phyloP scores from a whole-genome alignment of 2,797 vertebrate genomes.

The Semaprochilodus insignis region DNA sequence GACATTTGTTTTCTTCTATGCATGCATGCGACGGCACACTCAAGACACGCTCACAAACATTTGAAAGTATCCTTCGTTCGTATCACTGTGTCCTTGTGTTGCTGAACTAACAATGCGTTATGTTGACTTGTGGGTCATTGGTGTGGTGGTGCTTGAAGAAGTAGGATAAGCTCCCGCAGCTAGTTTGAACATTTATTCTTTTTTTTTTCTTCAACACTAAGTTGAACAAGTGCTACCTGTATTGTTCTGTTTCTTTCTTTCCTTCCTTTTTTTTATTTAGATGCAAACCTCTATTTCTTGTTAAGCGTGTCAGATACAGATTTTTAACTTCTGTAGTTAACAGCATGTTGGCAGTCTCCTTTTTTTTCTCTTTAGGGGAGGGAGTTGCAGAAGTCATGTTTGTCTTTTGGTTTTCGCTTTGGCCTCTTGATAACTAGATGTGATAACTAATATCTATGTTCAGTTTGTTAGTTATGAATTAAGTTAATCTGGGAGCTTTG shows the following conservation, averaged over 20 bases:
- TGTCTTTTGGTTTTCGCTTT: conserved; percentile 60
- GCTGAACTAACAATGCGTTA: conserved; percentile 39
- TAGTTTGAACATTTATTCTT: conserved; percentile 25
- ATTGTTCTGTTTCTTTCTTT: conserved; percentile 14
- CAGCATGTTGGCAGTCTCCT: conserved; percentile 68
- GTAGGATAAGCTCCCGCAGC: conserved; percentile 40
- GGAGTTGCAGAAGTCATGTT: conserved; percentile 56
- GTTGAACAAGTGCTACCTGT: conserved; percentile 48
- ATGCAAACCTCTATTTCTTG: conserved; percentile 43
- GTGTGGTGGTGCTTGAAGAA: conserved; percentile 51
- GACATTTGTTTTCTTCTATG: not conserved
- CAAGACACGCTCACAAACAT: conserved; percentile 37
- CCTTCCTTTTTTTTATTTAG: conserved; percentile 18
- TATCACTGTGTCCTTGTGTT: conserved; percentile 49
- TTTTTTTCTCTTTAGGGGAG: conserved; percentile 58
- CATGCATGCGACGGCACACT: conserved; percentile 35
- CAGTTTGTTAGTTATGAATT: conserved; percentile 73
- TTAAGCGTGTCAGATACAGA: conserved; percentile 56
- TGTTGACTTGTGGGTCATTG: conserved; percentile 43
- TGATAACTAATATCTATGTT: conserved; percentile 74
- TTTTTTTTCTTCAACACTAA: conserved; percentile 28
- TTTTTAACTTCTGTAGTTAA: conserved; percentile 54
- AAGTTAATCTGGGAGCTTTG: conserved; percentile 72
- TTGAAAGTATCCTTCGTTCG: conserved; percentile 42
- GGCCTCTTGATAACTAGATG: conserved; percentile 67